Conservation (phyloP, 2,113 vertebrate genomes). For the Glaucomys volans region DNA sequence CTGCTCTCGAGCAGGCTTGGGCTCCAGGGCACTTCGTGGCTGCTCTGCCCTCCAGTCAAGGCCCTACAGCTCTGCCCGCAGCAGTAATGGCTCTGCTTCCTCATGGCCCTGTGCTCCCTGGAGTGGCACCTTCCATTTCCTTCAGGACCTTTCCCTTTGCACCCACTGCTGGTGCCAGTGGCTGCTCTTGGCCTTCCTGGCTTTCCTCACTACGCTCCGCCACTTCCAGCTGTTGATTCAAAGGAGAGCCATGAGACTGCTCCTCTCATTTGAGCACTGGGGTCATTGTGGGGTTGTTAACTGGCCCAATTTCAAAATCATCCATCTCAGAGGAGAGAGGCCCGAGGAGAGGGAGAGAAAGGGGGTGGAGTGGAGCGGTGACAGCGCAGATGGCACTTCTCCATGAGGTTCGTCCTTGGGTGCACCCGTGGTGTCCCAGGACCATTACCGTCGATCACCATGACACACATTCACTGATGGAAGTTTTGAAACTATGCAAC, state of each 20-base stretch:
- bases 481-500: neutral
- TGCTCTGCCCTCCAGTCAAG: neutral
- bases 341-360: neutral
- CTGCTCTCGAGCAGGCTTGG: neutral
- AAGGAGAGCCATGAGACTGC: neutral
- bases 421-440: no score
- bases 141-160: neutral
- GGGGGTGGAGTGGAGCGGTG: no score
- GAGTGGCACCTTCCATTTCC: fast-evolving
- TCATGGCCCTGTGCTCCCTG: no score
- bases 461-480: neutral
- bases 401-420: neutral
- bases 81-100: neutral
- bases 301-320: no score
- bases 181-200: fast-evolving
- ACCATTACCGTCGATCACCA: neutral
- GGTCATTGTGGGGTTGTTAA: no score
- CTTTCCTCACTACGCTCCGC: neutral
- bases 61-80: neutral
- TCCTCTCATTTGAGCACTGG: neutral
- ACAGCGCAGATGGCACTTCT: no score
- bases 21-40: neutral
- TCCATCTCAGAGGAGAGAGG: neutral
- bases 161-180: neutral
- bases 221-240: neutral